Percentiles rank a stretch among this genome's conserved stretches.
Conservation (phyloP, 2,797 vertebrate species). For the Margarornis squamiger region DNA sequence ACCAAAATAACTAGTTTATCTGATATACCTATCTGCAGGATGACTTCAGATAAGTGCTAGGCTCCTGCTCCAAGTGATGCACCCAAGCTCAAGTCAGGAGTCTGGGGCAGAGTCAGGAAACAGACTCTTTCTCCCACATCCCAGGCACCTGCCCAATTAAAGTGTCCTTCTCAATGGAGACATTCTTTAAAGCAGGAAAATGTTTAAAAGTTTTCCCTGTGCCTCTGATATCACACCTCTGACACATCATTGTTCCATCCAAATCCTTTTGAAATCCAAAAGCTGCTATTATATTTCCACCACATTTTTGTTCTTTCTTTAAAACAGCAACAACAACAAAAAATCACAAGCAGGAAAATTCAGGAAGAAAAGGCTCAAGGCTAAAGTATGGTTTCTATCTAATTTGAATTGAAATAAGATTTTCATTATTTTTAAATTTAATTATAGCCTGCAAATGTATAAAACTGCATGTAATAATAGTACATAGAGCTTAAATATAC, state of each 20-base stretch:
- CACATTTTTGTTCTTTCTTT: background rate
- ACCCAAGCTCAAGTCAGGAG: background rate
- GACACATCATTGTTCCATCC: background rate
- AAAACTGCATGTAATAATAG: conserved; percentile 38
- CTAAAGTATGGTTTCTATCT: conserved; percentile 1
- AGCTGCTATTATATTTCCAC: background rate
- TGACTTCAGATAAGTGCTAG: background rate
- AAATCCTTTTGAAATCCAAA: background rate
- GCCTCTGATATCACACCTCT: background rate
- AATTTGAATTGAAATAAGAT: conserved; percentile 47
- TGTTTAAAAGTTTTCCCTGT: background rate
- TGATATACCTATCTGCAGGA: background rate
- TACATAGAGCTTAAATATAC: conserved; percentile 8
- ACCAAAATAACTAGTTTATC: background rate
- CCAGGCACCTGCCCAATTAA: background rate
- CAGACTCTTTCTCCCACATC: background rate
- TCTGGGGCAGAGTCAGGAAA: background rate
- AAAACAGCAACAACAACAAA: background rate
- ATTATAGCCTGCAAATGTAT: conserved; percentile 25
- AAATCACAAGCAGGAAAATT: background rate
- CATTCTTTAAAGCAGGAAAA: background rate
- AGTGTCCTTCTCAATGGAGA: background rate
- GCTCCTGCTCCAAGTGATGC: background rate
- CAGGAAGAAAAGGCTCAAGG: conserved; percentile 13
- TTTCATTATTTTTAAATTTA: conserved; percentile 49